Base-by-base conservation (phyloP, 2,888 invertebrate species). In the Holacanthella duospinosa region DNA sequence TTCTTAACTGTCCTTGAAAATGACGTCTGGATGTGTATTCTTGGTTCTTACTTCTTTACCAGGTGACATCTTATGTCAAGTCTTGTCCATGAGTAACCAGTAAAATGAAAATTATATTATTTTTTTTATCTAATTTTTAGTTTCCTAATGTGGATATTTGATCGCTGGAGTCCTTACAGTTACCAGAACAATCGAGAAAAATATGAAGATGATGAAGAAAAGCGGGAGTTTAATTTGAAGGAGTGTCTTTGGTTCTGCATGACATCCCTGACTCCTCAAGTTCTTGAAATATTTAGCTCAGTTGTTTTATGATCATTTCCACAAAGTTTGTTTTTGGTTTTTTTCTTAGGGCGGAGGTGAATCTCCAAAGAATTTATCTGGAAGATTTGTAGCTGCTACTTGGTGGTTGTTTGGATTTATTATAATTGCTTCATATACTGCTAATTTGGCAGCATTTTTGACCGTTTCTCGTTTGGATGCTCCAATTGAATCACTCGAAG, bases 321-420 rank as follows among this genome's bases (percentile, higher is more conserved):
- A n/a, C n/a, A 43, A 43, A 28, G 12, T 21, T 43, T 28, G 12
- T n/a, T n/a, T n/a, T n/a, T 43, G 25, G 26, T 21, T 62, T 26
- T 63, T 43, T 64, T 66, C 59, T 71, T 85, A 89, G 78, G 93
- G 94, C 0, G 94, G 94, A 0, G 94, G 94, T 0, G 94, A 95
- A 77, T 94, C 94, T 0, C 95, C 95, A 0, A 93, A 94, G 77
- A 96, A 96, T 77, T 81, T 97, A 0, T 95, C 95, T 0, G 96
- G 96, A 0, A 83, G 96, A 59, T 80, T 97, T 16, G 87, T 97
- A 0, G 96, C 96, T 0, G 96, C 96, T 1, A 96, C 96, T 0
- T 96, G 95, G 96, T 97, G 97, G 97, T 80, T 97, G 27, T 97
- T 97, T 78, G 95, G 96, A 0, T 97, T 97, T 78, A 96, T 97